These are phyloP conservation scores for Hyalella azteca DNA, from an alignment of 2,888 invertebrate genomes.

Conservation along the genomic window DNA sequence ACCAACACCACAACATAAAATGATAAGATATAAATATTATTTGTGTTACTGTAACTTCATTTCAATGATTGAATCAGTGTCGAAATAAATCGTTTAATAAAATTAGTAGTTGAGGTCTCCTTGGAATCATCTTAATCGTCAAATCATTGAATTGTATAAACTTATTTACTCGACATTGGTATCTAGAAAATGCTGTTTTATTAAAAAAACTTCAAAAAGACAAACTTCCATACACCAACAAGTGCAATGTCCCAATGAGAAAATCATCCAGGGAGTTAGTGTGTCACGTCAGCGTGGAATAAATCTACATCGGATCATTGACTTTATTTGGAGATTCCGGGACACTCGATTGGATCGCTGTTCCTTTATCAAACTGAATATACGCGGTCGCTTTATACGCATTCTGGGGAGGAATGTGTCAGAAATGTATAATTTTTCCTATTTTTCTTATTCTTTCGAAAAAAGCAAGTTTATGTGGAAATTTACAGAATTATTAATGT, in stretches of 20 bases:
- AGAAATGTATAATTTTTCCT: background rate
- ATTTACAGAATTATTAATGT: no score
- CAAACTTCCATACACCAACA: background rate
- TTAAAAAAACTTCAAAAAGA: background rate
- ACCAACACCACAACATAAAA: no score
- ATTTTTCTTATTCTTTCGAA: no score
- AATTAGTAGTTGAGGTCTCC: no score
- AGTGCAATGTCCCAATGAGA: background rate
- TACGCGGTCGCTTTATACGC: background rate
- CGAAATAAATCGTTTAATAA: no score
- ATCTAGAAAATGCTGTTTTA: background rate
- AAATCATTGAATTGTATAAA: no score
- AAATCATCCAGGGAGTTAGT: background rate
- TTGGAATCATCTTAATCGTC: no score
- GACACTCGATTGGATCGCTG: background rate
- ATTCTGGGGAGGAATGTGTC: background rate
- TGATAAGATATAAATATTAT: no score
- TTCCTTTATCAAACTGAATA: no score
- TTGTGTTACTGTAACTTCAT: no score
- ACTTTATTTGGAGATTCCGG: constrained; percentile 25
- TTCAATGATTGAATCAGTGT: no score
- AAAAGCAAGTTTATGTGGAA: no score
- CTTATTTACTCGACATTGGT: constrained; percentile 1
- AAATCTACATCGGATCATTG: constrained; percentile 27
- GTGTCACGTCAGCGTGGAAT: constrained; percentile 21